Percentiles rank a stretch among this genome's conserved stretches.
Conservation (phyloP, 2,797 vertebrate genomes). For the Sebastes kiyomatsui region DNA sequence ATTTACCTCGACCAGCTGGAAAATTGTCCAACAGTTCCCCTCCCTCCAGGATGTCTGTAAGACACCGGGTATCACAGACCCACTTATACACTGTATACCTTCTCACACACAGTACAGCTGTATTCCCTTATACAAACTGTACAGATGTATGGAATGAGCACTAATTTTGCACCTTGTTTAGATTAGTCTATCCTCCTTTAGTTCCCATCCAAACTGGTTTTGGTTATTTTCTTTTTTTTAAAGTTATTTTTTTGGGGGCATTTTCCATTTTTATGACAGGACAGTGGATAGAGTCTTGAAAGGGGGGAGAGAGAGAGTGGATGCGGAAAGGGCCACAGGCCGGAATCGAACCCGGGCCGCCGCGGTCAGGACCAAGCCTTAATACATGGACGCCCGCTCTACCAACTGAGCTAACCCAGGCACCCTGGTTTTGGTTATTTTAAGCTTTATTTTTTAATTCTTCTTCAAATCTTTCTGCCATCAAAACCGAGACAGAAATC, state of each 20-base stretch:
- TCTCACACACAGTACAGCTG: neutral
- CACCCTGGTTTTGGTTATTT: neutral
- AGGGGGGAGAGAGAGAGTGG: too few relatives aligned
- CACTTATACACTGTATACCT: neutral
- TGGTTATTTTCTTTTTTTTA: neutral
- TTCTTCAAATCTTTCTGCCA: neutral
- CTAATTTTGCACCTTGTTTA: too few relatives aligned
- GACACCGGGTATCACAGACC: neutral
- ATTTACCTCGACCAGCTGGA: constrained; percentile 13
- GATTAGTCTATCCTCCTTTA: neutral
- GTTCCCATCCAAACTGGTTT: neutral
- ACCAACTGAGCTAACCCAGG: too few relatives aligned
- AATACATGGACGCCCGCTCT: too few relatives aligned
- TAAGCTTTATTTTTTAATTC: neutral
- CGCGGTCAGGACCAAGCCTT: too few relatives aligned
- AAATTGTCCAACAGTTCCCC: neutral
- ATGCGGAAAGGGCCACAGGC: too few relatives aligned
- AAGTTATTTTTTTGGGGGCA: too few relatives aligned
- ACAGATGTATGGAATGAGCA: neutral
- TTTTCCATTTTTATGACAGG: too few relatives aligned
- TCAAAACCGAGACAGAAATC: neutral
- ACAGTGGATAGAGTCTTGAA: too few relatives aligned
- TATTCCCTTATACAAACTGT: neutral
- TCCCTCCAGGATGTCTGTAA: neutral
- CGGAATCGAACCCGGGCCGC: too few relatives aligned